Evolutionary conservation across 2,888 invertebrate species (phyloP).

Genomic region (Cerastis rubricosa): DNA sequence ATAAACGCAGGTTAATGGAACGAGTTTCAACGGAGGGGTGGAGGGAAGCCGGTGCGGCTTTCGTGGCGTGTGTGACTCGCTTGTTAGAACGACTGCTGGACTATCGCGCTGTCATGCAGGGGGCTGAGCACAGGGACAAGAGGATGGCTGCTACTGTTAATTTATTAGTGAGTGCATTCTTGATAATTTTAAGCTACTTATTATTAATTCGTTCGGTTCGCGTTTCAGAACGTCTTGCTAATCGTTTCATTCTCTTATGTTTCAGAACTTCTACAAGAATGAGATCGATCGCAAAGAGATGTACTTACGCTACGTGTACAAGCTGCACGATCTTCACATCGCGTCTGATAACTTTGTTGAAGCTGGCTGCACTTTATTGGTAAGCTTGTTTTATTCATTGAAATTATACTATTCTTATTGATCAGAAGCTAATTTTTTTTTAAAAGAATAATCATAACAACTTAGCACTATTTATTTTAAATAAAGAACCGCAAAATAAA

Average conservation of each 20-base stretch:
- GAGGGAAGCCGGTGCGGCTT: conserved; percentile 97
- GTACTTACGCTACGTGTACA: conserved; percentile 98
- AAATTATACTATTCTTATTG: not conserved
- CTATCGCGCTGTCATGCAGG: conserved; percentile 98
- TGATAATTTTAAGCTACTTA: not conserved
- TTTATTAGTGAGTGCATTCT: conserved; percentile 92
- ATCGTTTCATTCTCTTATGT: conserved; percentile 27
- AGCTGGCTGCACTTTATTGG: conserved; percentile 97
- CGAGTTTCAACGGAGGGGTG: conserved; percentile 96
- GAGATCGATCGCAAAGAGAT: conserved; percentile 98
- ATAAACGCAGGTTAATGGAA: conserved; percentile 92
- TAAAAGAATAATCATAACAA: too few species aligned
- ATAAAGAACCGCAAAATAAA: too few species aligned
- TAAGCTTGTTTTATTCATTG: conserved; percentile 63
- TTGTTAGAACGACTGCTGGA: conserved; percentile 97
- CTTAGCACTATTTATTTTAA: too few species aligned
- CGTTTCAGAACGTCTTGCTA: not conserved
- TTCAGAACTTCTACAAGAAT: conserved; percentile 98
- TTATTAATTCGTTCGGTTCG: too few species aligned
- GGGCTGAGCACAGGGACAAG: conserved; percentile 98
- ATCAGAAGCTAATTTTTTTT: too few species aligned
- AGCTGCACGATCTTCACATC: conserved; percentile 97
- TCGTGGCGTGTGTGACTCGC: conserved; percentile 97
- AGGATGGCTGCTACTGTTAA: conserved; percentile 99
- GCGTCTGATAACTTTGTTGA: conserved; percentile 98